A percentile compares a stretch with the other conserved stretches of the same genome.
Evolutionary conservation across 2,113 vertebrate species (phyloP).

Genomic region (Gallinago undulata): DNA sequence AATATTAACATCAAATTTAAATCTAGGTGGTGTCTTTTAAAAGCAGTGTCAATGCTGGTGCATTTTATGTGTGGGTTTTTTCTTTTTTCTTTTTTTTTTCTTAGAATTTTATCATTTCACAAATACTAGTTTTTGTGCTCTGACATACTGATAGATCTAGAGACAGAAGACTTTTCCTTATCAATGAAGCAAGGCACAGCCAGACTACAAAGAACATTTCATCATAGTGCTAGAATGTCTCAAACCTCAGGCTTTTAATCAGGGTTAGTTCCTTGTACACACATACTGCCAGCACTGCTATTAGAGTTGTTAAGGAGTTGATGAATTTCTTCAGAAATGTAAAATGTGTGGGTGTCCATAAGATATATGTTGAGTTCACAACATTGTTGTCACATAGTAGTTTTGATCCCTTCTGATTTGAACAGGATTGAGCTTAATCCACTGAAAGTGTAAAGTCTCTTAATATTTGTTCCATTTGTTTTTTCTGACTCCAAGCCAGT

Average conservation of each 20-base stretch:
- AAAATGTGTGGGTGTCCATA: background rate
- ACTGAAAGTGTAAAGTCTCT: background rate
- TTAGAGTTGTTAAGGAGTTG: background rate
- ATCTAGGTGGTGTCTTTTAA: background rate
- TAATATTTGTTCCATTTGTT: slow-evolving; percentile 12
- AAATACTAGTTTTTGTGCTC: background rate
- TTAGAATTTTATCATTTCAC: background rate
- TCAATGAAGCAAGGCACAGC: background rate
- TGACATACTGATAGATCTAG: background rate
- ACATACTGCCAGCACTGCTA: background rate
- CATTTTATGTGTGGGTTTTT: background rate
- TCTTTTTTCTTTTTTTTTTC: background rate
- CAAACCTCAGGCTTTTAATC: background rate
- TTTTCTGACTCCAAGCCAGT: slow-evolving; percentile 23
- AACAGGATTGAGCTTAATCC: background rate
- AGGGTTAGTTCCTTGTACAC: background rate
- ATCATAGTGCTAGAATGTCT: background rate
- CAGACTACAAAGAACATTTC: background rate
- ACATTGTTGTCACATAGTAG: accelerated
- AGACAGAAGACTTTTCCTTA: background rate
- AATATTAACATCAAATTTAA: background rate
- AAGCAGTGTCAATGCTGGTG: background rate
- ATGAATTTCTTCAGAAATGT: background rate
- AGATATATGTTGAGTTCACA: background rate
- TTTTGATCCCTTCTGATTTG: background rate